phyloP scores from a whole-genome alignment of 1,140 invertebrate genomes.

The Magallana gigas region DNA sequence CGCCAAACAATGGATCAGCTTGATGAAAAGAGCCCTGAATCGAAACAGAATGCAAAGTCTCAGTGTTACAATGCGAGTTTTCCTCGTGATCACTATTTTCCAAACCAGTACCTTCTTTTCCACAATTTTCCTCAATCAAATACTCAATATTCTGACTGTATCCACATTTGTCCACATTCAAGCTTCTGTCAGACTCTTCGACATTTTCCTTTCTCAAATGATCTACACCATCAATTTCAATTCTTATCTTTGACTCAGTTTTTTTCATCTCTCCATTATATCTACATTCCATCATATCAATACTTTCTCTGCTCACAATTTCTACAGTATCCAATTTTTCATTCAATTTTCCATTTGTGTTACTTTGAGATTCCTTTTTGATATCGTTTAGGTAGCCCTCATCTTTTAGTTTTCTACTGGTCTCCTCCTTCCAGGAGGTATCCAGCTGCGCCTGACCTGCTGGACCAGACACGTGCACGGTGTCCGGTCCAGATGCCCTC shows the following conservation, averaged over 20 bases:
- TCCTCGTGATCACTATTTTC: background rate
- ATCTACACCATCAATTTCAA: background rate
- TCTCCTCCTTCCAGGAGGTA: no score
- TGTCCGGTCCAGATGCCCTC: no score
- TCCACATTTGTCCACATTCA: background rate
- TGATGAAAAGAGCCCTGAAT: background rate
- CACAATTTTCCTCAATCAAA: background rate
- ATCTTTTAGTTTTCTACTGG: background rate
- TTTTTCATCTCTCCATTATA: background rate
- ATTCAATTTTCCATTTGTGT: background rate
- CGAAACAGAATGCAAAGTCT: background rate
- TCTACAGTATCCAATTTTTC: background rate
- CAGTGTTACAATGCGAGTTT: background rate
- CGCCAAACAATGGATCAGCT: background rate
- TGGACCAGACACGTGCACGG: no score
- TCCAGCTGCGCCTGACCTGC: no score
- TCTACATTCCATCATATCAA: background rate
- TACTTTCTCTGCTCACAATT: background rate
- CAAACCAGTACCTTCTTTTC: background rate
- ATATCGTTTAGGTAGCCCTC: constrained; percentile 9
- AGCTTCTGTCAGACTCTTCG: no score
- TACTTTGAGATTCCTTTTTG: background rate
- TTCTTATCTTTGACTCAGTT: background rate
- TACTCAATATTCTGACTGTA: background rate
- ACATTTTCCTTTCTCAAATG: no score